Conservation (phyloP, 1,140 invertebrate species). For the Maconellicoccus hirsutus region DNA sequence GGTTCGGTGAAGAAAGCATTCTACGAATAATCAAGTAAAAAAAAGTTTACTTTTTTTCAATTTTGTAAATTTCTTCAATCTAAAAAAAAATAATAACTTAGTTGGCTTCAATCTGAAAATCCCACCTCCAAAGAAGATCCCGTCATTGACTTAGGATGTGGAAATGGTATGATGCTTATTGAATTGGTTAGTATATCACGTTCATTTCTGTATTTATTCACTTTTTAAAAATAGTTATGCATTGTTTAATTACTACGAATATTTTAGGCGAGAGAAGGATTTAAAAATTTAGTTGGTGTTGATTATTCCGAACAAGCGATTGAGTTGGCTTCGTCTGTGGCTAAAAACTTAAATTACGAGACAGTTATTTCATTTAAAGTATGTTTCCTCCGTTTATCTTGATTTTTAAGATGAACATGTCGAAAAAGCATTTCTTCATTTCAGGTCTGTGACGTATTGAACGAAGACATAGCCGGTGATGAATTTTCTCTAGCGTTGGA, state of each 20-base stretch:
- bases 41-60: constrained; percentile 19
- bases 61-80: constrained; percentile 27
- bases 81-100: not conserved
- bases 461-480: constrained; percentile 31
- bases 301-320: constrained; percentile 76
- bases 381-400: not conserved
- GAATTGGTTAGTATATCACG: constrained; percentile 44
- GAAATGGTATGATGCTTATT: constrained; percentile 76
- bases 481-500: constrained; percentile 60
- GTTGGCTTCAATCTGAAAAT: constrained; percentile 25
- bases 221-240: not conserved
- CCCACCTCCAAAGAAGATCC: constrained; percentile 27
- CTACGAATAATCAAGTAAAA: constrained; percentile 54
- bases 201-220: constrained; percentile 4
- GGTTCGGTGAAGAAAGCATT: constrained; percentile 79
- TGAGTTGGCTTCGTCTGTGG: constrained; percentile 53
- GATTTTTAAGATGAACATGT: not conserved
- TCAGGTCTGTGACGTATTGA: constrained; percentile 45
- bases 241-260: no score
- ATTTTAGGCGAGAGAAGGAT: constrained; percentile 50
- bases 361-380: constrained; percentile 44
- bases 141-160: constrained; percentile 61
- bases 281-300: constrained; percentile 58
- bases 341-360: constrained; percentile 40
- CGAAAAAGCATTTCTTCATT: constrained; percentile 28